phyloP scores from a whole-genome alignment of 30 jellyfish, hydroid and myxozoan species.

The Hydractinia symbiolongicarpus region DNA sequence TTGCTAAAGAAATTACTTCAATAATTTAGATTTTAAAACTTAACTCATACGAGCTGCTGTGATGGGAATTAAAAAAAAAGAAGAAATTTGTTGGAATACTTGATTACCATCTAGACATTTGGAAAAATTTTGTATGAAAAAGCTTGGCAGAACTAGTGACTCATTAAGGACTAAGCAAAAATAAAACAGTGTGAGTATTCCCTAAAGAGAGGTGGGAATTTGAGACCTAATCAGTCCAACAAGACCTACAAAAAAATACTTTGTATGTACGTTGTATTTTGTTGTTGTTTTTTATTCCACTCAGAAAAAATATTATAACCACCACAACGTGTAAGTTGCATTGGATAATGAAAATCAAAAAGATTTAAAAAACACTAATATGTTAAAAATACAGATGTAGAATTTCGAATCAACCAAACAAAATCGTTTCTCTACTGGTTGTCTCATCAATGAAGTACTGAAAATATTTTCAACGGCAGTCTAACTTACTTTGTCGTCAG shows the following conservation, averaged over 20 bases:
- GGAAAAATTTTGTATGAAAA: too few relatives aligned
- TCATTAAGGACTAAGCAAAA: neutral
- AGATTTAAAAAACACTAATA: too few relatives aligned
- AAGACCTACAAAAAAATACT: too few relatives aligned
- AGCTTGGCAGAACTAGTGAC: too few relatives aligned
- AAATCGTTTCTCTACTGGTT: neutral
- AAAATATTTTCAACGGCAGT: neutral
- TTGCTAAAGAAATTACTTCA: conserved; percentile 23
- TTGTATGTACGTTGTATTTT: too few relatives aligned
- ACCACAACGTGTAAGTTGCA: too few relatives aligned
- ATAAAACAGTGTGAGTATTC: neutral
- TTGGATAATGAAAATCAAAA: too few relatives aligned
- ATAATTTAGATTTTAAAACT: neutral
- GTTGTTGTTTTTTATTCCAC: too few relatives aligned
- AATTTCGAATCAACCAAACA: too few relatives aligned
- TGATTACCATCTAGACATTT: too few relatives aligned
- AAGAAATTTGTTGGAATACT: neutral
- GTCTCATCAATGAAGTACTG: neutral
- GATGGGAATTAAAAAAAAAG: neutral
- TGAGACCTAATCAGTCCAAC: neutral
- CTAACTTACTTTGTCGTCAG: conserved; percentile 51
- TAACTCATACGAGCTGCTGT: neutral
- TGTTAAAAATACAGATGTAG: too few relatives aligned
- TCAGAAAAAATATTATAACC: too few relatives aligned
- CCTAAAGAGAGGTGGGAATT: neutral